Evolutionary conservation across 1,140 invertebrate species (phyloP).

Genomic region (Ruditapes philippinarum): DNA sequence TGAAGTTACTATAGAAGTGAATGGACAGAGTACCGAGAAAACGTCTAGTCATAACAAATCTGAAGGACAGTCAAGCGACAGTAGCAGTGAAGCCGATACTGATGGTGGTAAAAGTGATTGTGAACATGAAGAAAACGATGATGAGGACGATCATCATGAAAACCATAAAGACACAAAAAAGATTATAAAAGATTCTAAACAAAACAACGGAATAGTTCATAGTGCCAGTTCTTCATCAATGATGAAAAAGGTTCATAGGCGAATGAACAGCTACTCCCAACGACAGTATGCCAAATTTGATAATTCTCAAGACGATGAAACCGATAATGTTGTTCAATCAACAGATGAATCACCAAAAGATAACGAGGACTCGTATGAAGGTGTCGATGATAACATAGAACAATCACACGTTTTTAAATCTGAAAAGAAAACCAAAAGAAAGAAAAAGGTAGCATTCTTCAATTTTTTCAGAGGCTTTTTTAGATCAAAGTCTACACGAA

Average conservation of each 20-base stretch:
- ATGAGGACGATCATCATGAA: conserved; percentile 48
- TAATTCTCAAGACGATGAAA: conserved; percentile 52
- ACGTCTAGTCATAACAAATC: neutral
- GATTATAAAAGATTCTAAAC: conserved; percentile 47
- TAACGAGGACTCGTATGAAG: neutral
- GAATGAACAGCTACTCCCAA: conserved; percentile 59
- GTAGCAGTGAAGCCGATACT: neutral
- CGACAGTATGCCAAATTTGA: conserved; percentile 62
- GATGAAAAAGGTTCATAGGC: conserved; percentile 54
- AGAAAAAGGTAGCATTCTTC: conserved; percentile 64
- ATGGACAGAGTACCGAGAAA: neutral
- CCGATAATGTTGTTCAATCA: conserved; percentile 8
- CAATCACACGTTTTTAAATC: neutral
- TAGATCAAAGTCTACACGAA: conserved; percentile 19
- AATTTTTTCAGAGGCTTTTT: conserved; percentile 49
- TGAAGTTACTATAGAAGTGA: neutral
- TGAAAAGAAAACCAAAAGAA: conserved; percentile 53
- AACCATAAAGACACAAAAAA: conserved; percentile 48
- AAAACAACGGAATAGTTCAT: neutral
- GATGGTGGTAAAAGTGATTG: neutral
- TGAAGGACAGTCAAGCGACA: neutral
- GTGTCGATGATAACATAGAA: conserved; percentile 4
- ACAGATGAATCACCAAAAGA: neutral
- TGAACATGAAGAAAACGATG: neutral
- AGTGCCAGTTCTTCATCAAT: neutral